Conservation (phyloP, 2,797 vertebrate species). For the Sphenodon punctatus region DNA sequence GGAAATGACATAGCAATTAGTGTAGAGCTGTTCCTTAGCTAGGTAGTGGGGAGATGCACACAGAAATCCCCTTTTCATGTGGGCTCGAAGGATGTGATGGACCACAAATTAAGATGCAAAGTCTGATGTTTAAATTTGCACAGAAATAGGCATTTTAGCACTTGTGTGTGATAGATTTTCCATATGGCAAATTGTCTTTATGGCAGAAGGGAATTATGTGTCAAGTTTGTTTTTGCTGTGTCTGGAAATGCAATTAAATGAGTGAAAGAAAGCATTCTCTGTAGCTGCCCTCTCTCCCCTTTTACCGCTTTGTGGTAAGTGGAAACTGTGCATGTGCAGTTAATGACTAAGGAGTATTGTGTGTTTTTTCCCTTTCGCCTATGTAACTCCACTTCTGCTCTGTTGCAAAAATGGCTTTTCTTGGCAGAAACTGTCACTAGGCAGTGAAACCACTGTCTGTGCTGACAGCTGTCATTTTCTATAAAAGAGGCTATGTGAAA, state of each 20-base stretch:
- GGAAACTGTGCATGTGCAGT: neutral
- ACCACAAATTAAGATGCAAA: neutral
- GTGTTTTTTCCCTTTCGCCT: neutral
- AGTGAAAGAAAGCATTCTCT: neutral
- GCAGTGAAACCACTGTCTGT: conserved; percentile 8
- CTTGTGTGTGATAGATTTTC: too few relatives aligned
- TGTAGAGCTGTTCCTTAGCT: neutral
- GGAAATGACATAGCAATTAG: neutral
- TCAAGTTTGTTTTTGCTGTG: neutral
- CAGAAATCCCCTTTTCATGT: neutral
- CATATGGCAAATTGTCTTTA: neutral
- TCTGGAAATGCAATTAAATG: neutral
- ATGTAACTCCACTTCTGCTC: neutral
- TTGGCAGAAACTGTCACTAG: neutral
- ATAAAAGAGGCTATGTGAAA: neutral
- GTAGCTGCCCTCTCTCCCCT: neutral
- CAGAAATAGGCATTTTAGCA: neutral
- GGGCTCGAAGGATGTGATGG: neutral
- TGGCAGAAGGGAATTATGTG: neutral
- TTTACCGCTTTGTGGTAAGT: neutral
- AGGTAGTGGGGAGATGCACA: neutral
- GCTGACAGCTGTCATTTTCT: conserved; percentile 5
- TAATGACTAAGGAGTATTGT: neutral
- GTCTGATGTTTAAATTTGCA: neutral
- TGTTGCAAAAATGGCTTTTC: neutral